Base-by-base conservation (phyloP, 1,140 invertebrate genomes). In the Lutraria rhynchaena region DNA sequence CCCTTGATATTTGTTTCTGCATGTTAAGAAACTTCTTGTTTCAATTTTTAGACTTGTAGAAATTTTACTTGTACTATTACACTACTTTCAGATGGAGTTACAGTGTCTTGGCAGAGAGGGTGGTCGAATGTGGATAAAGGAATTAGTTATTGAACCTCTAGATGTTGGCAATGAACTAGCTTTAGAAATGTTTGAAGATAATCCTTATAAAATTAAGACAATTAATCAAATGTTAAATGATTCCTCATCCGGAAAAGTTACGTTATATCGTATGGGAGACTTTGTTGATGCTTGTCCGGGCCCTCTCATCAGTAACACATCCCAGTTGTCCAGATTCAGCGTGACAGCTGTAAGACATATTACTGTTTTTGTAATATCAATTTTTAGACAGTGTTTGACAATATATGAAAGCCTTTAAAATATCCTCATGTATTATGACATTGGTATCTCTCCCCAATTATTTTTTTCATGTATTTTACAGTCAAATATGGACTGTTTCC, bases 241-340 rank as follows among this genome's bases (percentile, higher is more conserved):
- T 61, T 91, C 89, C 0, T 69, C 69, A 3, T 87, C 89, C 7
- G 94, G 94, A 22, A 90, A 67, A 81, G 93, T 99, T 0, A 95
- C 94, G 0, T 84, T 99, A 1, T 99, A 98, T 90, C 94, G 96
- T 84, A 93, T 96, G 53, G 96, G 95, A 0, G 94, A 96, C 75
- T 96, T 98, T 88, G 95, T 99, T 57, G 98, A 99, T 88, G 97
- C 99, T 51, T 97, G 96, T 33, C 95, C 95, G 87, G 98, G 98
- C 0, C 98, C 98, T 0, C 95, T 98, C 95, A 95, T 99, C 41
- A 93, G 94, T 3, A 95, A 95, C 80, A 96, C 96, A 0, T 91
- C 92, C 44, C 95, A 96, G 73, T 91, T 99, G 9, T 96, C 96
- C 0, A 94, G 95, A 46, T 95, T 95, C 75, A 95, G 95, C 4